Conservation (phyloP, 2,888 invertebrate genomes). For the Augochlorella aurata region DNA sequence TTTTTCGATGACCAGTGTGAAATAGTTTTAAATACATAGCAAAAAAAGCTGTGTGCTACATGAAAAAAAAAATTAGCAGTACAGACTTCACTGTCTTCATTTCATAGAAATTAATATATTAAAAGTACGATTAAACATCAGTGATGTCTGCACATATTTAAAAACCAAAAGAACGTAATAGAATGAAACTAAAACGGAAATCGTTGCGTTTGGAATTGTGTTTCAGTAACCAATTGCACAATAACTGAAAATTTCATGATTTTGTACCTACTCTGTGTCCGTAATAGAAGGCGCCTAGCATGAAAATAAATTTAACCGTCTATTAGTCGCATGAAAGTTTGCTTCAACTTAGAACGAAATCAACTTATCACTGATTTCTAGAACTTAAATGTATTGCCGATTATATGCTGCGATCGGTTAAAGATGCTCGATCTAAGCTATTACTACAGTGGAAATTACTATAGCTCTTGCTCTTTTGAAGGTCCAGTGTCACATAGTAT, state of each 20-base stretch:
- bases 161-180: slow-evolving; percentile 31
- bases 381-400: slow-evolving; percentile 56
- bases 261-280: slow-evolving; percentile 81
- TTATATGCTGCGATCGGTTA: slow-evolving; percentile 63
- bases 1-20: not conserved
- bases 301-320: slow-evolving; percentile 79
- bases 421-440: slow-evolving; percentile 48
- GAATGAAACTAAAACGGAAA: slow-evolving; percentile 21
- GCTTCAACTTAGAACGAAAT: slow-evolving; percentile 56
- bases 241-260: slow-evolving; percentile 62
- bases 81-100: slow-evolving; percentile 32
- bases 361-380: slow-evolving; percentile 46
- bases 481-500: slow-evolving; percentile 24
- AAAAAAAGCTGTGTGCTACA: slow-evolving; percentile 22
- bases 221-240: slow-evolving; percentile 35
- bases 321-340: slow-evolving; percentile 71
- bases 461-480: slow-evolving; percentile 52
- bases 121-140: not conserved
- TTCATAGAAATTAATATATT: not conserved
- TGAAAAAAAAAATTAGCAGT: slow-evolving; percentile 37
- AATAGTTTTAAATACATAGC: not conserved
- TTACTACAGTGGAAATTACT: slow-evolving; percentile 27
- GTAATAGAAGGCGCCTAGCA: slow-evolving; percentile 81
- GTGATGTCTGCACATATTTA: slow-evolving; percentile 16
- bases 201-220: not conserved